Evolutionary conservation across 2,113 vertebrate genomes (phyloP).

Genomic region (Argyrosomus japonicus): DNA sequence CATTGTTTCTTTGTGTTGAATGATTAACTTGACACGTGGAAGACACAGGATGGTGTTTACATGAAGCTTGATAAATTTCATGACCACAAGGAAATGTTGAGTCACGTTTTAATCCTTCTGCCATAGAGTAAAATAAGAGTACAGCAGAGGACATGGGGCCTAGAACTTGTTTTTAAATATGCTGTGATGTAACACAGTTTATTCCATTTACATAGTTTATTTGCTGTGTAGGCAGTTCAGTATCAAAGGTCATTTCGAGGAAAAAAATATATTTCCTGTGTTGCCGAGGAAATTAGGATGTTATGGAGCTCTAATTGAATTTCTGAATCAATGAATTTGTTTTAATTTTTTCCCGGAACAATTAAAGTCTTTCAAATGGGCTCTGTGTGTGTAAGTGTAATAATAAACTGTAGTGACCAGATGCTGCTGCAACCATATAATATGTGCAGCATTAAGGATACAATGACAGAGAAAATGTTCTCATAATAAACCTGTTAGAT

Average conservation of each 20-base stretch:
- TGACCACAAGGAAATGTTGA: slow-evolving; percentile 19
- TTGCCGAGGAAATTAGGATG: slow-evolving; percentile 37
- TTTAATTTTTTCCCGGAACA: slow-evolving; percentile 35
- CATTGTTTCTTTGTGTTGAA: slow-evolving; percentile 43
- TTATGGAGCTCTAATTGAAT: slow-evolving; percentile 37
- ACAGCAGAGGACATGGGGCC: background rate
- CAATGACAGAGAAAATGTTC: slow-evolving; percentile 30
- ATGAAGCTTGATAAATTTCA: slow-evolving; percentile 13
- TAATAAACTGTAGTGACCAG: slow-evolving; percentile 48
- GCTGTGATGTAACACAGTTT: background rate
- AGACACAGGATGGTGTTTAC: slow-evolving; percentile 33
- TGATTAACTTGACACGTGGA: slow-evolving; percentile 40
- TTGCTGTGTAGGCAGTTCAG: background rate
- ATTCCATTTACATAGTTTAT: background rate
- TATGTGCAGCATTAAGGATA: slow-evolving; percentile 31
- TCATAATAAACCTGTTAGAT: slow-evolving; percentile 37
- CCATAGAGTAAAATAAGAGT: background rate
- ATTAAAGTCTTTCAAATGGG: slow-evolving; percentile 43
- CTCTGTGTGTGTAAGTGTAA: slow-evolving; percentile 11
- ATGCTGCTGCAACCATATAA: slow-evolving; percentile 34
- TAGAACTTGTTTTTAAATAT: background rate
- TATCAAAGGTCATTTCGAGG: slow-evolving; percentile 38
- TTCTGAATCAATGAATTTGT: slow-evolving; percentile 43
- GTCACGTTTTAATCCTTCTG: slow-evolving; percentile 29
- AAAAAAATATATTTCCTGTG: slow-evolving; percentile 23